Conservation (phyloP, 1,140 invertebrate genomes). For the Leptinotarsa defecta region DNA sequence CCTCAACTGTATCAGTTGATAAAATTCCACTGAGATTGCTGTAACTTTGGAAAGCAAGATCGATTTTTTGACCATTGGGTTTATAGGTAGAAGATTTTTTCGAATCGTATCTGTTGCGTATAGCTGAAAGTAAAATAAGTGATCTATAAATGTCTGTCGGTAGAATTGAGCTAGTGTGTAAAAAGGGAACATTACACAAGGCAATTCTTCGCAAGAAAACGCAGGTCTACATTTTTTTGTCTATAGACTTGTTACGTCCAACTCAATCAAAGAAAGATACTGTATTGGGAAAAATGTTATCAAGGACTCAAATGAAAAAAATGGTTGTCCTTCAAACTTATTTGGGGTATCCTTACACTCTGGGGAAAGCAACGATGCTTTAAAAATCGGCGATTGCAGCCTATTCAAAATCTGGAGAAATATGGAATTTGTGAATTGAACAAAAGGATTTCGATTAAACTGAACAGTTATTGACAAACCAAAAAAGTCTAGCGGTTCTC, state of each 20-base stretch:
- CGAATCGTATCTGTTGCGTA: slow-evolving; percentile 87
- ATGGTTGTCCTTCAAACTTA: too few relatives aligned
- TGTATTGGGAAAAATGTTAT: too few relatives aligned
- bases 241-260: not conserved
- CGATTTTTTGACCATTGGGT: slow-evolving; percentile 88
- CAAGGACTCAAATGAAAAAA: too few relatives aligned
- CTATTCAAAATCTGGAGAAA: too few relatives aligned
- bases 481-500: too few relatives aligned
- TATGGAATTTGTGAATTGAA: too few relatives aligned
- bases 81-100: slow-evolving; percentile 81
- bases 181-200: not conserved
- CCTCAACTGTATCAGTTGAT: slow-evolving; percentile 83
- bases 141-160: not conserved
- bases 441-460: too few relatives aligned
- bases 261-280: too few relatives aligned
- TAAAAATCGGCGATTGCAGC: too few relatives aligned
- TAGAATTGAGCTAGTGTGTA: not conserved
- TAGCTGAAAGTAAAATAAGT: not conserved
- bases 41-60: slow-evolving; percentile 94
- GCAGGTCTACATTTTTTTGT: not conserved
- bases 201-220: not conserved
- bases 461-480: too few relatives aligned
- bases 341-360: too few relatives aligned
- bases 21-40: slow-evolving; percentile 89
- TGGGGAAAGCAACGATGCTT: too few relatives aligned